Conservation (phyloP, 53 echinoderm and acorn worm species). For the Paracentrotus lividus region DNA sequence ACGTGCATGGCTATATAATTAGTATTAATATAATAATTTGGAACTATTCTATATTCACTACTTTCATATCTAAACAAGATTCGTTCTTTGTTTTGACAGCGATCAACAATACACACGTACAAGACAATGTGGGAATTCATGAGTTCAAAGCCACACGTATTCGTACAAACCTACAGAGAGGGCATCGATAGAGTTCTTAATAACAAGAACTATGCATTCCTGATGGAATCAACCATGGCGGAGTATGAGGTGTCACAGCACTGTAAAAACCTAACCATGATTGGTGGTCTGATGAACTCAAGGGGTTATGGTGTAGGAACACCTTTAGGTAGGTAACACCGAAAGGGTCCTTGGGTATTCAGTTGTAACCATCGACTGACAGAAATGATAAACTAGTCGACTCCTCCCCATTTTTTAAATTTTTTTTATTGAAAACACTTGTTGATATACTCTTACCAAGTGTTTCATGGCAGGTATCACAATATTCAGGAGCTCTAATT, state of each 20-base stretch:
- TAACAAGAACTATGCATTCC: conserved; percentile 93
- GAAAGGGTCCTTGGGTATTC: not conserved
- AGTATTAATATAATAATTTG: too few species aligned
- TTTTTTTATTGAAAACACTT: too few species aligned
- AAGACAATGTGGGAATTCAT: conserved; percentile 95
- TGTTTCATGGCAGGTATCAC: too few species aligned
- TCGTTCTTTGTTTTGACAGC: conserved; percentile 72
- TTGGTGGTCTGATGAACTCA: conserved; percentile 94
- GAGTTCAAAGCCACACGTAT: conserved; percentile 82
- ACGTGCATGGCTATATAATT: too few species aligned
- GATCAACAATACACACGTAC: conserved; percentile 93
- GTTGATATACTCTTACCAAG: too few species aligned
- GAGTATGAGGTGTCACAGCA: conserved; percentile 87
- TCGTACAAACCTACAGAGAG: conserved; percentile 87
- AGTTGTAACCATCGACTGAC: not conserved
- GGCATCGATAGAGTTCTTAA: conserved; percentile 88
- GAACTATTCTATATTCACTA: too few species aligned
- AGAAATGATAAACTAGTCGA: not conserved
- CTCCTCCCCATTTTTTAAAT: not conserved
- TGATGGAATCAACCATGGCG: conserved; percentile 96
- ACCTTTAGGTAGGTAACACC: conserved; percentile 82
- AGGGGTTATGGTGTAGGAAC: conserved; percentile 96
- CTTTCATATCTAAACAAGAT: not conserved
- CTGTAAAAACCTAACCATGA: conserved; percentile 94
- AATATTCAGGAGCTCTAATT: too few species aligned